Percentiles rank a stretch among this genome's conserved stretches.
phyloP scores from a whole-genome alignment of 2,113 vertebrate species.

The Calonectris borealis region DNA sequence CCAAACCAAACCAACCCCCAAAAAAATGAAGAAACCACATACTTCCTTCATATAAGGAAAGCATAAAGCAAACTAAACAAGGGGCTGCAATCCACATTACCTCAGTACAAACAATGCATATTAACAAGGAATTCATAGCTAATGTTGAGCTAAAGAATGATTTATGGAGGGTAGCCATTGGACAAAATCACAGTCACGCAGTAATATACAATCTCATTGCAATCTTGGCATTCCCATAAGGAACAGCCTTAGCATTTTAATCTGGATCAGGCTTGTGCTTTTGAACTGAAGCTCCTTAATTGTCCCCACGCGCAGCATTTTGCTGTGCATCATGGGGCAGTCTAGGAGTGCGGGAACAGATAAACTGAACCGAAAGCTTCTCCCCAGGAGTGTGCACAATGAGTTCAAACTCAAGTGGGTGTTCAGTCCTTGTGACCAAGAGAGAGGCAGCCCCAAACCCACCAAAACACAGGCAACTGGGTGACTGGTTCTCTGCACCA shows the following conservation, averaged over 20 bases:
- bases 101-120: neutral
- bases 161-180: neutral
- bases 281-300: neutral
- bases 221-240: neutral
- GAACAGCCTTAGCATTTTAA: neutral
- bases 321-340: fast-evolving
- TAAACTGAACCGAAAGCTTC: neutral
- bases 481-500: neutral
- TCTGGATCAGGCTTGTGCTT: neutral
- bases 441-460: neutral
- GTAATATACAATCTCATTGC: neutral
- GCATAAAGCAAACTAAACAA: neutral
- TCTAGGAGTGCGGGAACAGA: neutral
- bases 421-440: neutral
- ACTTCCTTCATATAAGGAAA: neutral
- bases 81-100: neutral
- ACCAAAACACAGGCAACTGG: neutral
- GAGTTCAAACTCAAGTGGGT: neutral
- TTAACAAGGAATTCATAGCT: neutral
- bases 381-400: neutral
- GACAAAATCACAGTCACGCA: neutral
- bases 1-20: neutral
- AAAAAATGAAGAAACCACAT: neutral
- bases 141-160: neutral
- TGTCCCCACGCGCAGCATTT: fast-evolving